A percentile compares a stretch with the other conserved stretches of the same genome.
These are phyloP conservation scores for Hormiphora californensis DNA, from an alignment of 37 sponge, comb jelly and placozoan genomes.

Conservation along the genomic window DNA sequence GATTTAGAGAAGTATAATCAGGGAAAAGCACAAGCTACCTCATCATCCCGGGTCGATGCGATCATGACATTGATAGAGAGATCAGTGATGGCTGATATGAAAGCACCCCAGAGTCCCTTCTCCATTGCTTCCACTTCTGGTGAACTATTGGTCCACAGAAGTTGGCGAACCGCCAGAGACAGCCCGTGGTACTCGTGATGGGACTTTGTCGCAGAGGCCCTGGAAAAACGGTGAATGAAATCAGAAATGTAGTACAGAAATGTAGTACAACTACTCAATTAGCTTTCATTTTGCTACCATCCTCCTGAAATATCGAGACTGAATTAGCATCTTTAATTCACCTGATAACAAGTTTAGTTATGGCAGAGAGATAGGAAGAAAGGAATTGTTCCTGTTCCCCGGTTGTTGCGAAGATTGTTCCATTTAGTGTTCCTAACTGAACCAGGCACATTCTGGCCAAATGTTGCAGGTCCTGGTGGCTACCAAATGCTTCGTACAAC, in stretches of 20 bases:
- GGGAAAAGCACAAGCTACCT: too few relatives aligned
- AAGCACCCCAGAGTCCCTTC: not conserved
- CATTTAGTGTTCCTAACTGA: constrained; percentile 43
- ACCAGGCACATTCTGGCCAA: not conserved
- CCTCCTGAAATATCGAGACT: too few relatives aligned
- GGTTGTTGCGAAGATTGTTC: not conserved
- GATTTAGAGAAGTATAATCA: too few relatives aligned
- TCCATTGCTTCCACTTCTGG: not conserved
- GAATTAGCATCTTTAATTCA: too few relatives aligned
- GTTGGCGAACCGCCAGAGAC: constrained; percentile 22
- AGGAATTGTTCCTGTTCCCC: constrained; percentile 4
- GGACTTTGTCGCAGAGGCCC: not conserved
- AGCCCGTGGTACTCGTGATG: not conserved
- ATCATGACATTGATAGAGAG: constrained; percentile 4
- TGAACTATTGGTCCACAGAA: constrained; percentile 10
- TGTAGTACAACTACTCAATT: not conserved
- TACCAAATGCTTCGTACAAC: not conserved
- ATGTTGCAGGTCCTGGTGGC: not conserved
- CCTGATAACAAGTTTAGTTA: not conserved
- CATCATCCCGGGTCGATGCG: not conserved
- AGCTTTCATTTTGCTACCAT: not conserved
- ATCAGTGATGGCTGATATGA: not conserved
- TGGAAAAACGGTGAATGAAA: not conserved
- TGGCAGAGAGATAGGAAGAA: not conserved
- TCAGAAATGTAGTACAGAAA: not conserved